phyloP scores from a whole-genome alignment of 2,797 vertebrate species.

The Ciconia nigra region DNA sequence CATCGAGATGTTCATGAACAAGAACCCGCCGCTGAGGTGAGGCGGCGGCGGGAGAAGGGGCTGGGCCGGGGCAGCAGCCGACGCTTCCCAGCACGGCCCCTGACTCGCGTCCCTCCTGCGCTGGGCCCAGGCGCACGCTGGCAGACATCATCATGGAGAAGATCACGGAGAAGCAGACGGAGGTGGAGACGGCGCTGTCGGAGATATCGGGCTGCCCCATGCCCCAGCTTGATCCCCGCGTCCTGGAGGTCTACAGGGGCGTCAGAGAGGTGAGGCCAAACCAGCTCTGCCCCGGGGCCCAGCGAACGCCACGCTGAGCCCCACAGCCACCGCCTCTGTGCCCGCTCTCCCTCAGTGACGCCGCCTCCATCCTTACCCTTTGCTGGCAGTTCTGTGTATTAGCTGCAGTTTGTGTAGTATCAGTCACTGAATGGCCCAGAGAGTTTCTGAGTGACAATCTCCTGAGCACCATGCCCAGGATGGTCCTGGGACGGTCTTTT shows the following conservation, averaged over 20 bases:
- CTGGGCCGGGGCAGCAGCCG: fast-evolving
- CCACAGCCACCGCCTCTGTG: fast-evolving
- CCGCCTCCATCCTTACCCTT: background rate
- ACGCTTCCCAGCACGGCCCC: fast-evolving
- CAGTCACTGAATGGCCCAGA: fast-evolving
- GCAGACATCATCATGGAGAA: constrained; percentile 98
- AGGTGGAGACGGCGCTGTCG: constrained; percentile 91
- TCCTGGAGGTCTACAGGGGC: constrained; percentile 91
- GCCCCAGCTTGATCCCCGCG: constrained; percentile 88
- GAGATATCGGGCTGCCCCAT: constrained; percentile 86
- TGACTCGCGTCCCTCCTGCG: fast-evolving
- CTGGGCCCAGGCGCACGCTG: constrained; percentile 82
- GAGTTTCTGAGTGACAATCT: fast-evolving
- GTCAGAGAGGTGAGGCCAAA: constrained; percentile 84
- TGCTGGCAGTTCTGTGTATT: fast-evolving
- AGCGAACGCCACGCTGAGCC: background rate
- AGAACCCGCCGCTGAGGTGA: constrained; percentile 89
- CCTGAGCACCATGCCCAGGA: fast-evolving
- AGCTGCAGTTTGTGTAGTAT: fast-evolving
- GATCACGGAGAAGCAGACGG: constrained; percentile 97
- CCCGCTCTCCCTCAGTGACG: background rate
- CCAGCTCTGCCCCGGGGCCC: background rate
- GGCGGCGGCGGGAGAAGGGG: background rate
- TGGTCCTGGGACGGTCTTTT: too few relatives aligned
- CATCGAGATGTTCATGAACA: constrained; percentile 96